Evolutionary conservation across 1,140 invertebrate species (phyloP), one percentile per base, ranked within the genome.

Genomic region (Scaptomyza graminum): DNA sequence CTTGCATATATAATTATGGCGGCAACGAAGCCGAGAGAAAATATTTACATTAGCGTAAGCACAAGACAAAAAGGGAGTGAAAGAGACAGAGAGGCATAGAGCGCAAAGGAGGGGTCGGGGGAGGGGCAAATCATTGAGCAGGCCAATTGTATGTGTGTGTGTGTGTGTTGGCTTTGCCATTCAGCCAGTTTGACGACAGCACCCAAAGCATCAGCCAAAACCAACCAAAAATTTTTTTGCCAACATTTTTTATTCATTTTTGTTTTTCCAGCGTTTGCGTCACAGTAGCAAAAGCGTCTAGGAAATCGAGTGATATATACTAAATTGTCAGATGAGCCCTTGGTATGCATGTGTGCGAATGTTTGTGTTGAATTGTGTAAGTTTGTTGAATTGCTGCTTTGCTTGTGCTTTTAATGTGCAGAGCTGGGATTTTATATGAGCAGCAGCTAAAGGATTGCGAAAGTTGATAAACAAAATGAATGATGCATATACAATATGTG

Each of bases 181-280:
- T 84, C 82, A 87, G 82, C 82, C 83, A 88, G 82, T 87, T 87
- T 88, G 82, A 88, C 83, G 82, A 88, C 83, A 87, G 77, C 82
- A 85, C 18, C 76, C 51, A 46, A 65, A 68, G 66, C 76, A 67
- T 55, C 62, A 66, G 69, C 76, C 44, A 57, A 75, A 75, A 37
- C 25, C 55, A 44, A 67, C 54, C 46, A 52, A 54, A 60, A 34
- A 9, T 34, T 9, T 9, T 34, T 59, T 52, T n/a, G 3, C 1
- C 0, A 22, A 1, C 1, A 3, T 31, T 31, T 31, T 44, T 46
- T 73, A 63, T 62, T 49, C 43, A 43, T 67, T 79, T 65, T 43
- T 18, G 11, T 61, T 31, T 18, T 54, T 63, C 52, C 51, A 62
- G 51, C 68, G 64, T 74, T 84, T 84, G 74, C 81, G 81, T 84